Percentiles rank a stretch among this genome's conserved stretches.
These are phyloP conservation scores for Etheostoma nigrum DNA, from an alignment of 2,797 vertebrate genomes.

Conservation along the genomic window DNA sequence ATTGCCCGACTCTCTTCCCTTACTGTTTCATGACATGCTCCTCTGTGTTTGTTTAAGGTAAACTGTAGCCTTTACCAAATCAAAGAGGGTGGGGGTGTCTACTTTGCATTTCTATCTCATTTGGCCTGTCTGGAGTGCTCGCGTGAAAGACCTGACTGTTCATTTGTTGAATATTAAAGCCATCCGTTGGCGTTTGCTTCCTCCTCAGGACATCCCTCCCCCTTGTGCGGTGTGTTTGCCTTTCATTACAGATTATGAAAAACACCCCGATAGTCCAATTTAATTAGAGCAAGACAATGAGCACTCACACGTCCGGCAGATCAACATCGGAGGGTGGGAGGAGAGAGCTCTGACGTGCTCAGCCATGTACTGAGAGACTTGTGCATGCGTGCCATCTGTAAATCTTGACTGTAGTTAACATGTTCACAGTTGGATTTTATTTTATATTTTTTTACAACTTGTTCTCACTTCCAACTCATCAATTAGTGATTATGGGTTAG, in stretches of 20 bases:
- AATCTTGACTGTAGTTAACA: constrained; percentile 40
- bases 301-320: constrained; percentile 37
- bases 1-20: background rate
- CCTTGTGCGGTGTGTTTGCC: constrained; percentile 69
- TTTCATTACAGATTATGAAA: constrained; percentile 72
- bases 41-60: constrained; percentile 27
- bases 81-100: constrained; percentile 17
- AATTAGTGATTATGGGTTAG: no score
- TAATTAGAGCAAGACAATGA: constrained; percentile 66
- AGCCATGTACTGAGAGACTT: constrained; percentile 26
- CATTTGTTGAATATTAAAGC: constrained; percentile 80
- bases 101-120: constrained; percentile 69
- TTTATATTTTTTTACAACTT: no score
- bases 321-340: constrained; percentile 23
- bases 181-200: constrained; percentile 79
- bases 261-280: constrained; percentile 73
- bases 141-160: constrained; percentile 67
- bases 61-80: constrained; percentile 21
- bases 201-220: constrained; percentile 64
- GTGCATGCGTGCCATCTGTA: constrained; percentile 54
- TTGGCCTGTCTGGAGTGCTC: constrained; percentile 30
- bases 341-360: constrained; percentile 24
- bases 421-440: constrained; percentile 11
- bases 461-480: no score
- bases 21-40: background rate